phyloP scores from a whole-genome alignment of 2,113 vertebrate species.

The Trematocara stigmaticum region DNA sequence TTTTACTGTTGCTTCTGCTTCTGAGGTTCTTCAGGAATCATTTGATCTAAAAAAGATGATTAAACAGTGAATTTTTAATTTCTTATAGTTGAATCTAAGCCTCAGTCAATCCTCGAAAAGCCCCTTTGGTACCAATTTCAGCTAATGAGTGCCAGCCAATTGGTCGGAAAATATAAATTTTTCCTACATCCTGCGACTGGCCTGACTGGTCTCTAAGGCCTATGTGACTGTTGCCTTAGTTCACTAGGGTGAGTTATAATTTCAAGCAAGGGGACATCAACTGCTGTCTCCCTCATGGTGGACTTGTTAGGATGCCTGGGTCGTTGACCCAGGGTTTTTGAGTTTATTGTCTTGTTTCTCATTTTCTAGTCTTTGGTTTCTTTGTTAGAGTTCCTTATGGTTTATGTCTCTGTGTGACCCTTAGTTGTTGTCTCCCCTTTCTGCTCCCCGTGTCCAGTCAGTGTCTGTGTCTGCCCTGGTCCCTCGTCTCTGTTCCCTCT shows the following conservation, averaged over 20 bases:
- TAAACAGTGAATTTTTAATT: neutral
- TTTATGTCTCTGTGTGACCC: too few relatives aligned
- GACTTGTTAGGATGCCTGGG: too few relatives aligned
- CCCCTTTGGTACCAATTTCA: neutral
- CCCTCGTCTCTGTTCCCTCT: too few relatives aligned
- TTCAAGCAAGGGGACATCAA: neutral
- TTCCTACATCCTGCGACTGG: neutral
- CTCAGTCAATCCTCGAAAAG: neutral
- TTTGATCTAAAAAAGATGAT: neutral
- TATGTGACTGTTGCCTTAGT: neutral
- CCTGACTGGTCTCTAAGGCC: neutral
- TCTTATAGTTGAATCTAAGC: neutral
- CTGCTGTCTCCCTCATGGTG: neutral
- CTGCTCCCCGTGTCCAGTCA: too few relatives aligned
- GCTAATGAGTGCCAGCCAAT: neutral
- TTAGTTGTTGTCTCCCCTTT: too few relatives aligned
- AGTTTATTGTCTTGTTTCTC: too few relatives aligned
- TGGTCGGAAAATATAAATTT: fast-evolving
- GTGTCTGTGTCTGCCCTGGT: too few relatives aligned
- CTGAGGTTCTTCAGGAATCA: neutral
- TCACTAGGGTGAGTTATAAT: neutral
- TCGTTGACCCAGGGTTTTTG: too few relatives aligned
- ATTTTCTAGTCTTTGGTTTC: too few relatives aligned
- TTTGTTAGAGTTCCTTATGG: too few relatives aligned
- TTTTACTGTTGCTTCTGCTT: neutral